Base-by-base conservation (phyloP, 92 coral and sea anemone species). In the Pocillopora meandrina region DNA sequence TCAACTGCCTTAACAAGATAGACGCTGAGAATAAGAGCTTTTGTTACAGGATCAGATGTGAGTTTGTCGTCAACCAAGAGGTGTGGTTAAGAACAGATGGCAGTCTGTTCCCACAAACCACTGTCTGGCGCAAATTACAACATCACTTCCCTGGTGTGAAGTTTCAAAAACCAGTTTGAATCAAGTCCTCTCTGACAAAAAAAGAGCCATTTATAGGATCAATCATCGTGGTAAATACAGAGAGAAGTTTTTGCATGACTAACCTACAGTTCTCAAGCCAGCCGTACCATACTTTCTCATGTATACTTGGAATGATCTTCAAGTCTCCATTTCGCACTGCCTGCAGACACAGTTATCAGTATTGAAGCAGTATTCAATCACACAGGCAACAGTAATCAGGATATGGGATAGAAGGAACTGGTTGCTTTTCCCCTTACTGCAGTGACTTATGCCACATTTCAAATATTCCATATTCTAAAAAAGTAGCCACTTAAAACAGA, bases 241-340 rank as follows among this genome's bases (percentile, higher is more conserved):
- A 35, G 8, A 20, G 1, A 12, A 69, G 16, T 69, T 18, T 15
- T 31, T 3, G 13, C 47, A 1, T 2, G 31, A 56, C 89, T 9
- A 76, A 96, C 99, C 99, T 94, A 86, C 98, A 94, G 89, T 97
- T 97, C 64, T 97, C 98, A 61, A 97, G 87, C 98, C 98, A 97
- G 74, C 75, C 78, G 86, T 80, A 97, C 99, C 99, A 97, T 11
- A 95, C 90, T 78, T 94, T 97, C 74, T 97, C 98, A 61, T 97
- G 98, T 42, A 85, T 89, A 62, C 86, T 88, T 9, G 99, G 99
- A 84, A 95, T 91, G 26, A 97, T 85, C 75, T 97, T 97, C 14
- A 97, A 86, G 9, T 97, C 97, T 60, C 99, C 99, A 79, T 86
- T 89, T 42, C 99, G 96, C 31, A 94, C 99, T 74, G 90, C 95